Evolutionary conservation across 2,797 vertebrate genomes (phyloP).

Genomic region (Ctenopoma kingsleyae): DNA sequence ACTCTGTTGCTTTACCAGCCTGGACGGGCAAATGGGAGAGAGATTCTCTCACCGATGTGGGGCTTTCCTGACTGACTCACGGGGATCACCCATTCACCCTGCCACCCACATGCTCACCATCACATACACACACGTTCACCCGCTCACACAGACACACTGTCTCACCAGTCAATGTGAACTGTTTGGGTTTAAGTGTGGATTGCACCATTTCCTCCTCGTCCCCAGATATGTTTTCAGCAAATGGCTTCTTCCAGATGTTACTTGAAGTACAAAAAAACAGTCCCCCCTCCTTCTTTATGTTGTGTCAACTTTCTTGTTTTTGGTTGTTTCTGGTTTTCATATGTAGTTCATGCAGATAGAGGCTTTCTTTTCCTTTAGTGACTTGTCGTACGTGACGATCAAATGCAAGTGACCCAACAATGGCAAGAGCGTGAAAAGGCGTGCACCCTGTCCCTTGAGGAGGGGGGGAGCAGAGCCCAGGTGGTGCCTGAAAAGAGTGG

Average conservation of each 20-base stretch:
- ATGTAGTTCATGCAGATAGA: constrained; percentile 50
- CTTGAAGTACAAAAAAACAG: constrained; percentile 71
- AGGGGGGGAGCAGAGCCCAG: constrained; percentile 30
- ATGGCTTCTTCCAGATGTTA: constrained; percentile 82
- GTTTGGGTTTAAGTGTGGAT: constrained; percentile 57
- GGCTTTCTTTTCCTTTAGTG: constrained; percentile 34
- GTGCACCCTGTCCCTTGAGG: background rate
- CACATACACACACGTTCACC: constrained; percentile 50
- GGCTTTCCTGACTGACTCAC: constrained; percentile 75
- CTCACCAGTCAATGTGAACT: constrained; percentile 55
- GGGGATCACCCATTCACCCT: constrained; percentile 61
- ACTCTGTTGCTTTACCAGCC: constrained; percentile 56
- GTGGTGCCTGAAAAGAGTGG: constrained; percentile 74
- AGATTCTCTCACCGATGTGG: constrained; percentile 68
- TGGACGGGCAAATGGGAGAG: constrained; percentile 48
- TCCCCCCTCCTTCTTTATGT: constrained; percentile 36
- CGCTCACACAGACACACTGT: constrained; percentile 41
- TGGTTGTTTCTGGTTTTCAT: constrained; percentile 61
- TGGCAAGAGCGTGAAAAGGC: constrained; percentile 23
- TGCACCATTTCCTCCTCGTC: constrained; percentile 53
- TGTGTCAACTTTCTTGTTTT: constrained; percentile 57
- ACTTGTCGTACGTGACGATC: constrained; percentile 51
- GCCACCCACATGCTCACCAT: constrained; percentile 64
- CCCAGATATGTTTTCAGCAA: constrained; percentile 71
- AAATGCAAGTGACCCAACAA: constrained; percentile 46